Evolutionary conservation across 2,888 invertebrate species (phyloP).

Genomic region (Lamellibrachia satsuma): DNA sequence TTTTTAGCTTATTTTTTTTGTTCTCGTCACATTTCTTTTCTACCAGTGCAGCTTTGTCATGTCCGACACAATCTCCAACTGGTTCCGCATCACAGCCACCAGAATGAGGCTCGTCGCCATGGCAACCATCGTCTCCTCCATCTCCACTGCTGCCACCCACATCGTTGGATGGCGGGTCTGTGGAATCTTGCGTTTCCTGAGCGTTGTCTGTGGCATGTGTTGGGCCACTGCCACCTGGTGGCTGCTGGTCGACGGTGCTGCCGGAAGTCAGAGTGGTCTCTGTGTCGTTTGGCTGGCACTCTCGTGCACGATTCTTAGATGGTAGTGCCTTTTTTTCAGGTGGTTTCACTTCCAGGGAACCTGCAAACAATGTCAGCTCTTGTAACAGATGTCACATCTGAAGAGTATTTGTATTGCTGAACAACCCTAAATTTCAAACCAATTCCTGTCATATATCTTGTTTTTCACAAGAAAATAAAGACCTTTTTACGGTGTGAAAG

Average conservation of each 20-base stretch:
- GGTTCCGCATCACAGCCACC: not conserved
- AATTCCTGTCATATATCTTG: not conserved
- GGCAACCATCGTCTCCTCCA: not conserved
- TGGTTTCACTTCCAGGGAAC: not conserved
- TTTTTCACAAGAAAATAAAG: not conserved
- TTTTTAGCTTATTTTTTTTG: not conserved
- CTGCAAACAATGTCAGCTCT: not conserved
- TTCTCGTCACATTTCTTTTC: slow-evolving; percentile 1
- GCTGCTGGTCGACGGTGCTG: not conserved
- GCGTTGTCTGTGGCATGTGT: not conserved
- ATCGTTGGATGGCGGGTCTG: not conserved
- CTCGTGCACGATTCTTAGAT: not conserved
- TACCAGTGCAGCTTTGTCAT: not conserved
- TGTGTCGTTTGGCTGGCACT: not conserved
- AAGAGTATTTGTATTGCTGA: not conserved
- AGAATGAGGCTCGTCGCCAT: not conserved
- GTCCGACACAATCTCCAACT: not conserved
- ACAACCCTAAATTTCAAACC: not conserved
- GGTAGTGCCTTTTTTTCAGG: not conserved
- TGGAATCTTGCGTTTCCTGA: not conserved
- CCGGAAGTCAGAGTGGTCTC: not conserved
- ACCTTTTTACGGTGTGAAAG: not conserved
- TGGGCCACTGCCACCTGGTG: not conserved
- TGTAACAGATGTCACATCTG: not conserved
- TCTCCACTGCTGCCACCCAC: not conserved